phyloP scores from a whole-genome alignment of 2,113 vertebrate species.

The Scophthalmus maximus region DNA sequence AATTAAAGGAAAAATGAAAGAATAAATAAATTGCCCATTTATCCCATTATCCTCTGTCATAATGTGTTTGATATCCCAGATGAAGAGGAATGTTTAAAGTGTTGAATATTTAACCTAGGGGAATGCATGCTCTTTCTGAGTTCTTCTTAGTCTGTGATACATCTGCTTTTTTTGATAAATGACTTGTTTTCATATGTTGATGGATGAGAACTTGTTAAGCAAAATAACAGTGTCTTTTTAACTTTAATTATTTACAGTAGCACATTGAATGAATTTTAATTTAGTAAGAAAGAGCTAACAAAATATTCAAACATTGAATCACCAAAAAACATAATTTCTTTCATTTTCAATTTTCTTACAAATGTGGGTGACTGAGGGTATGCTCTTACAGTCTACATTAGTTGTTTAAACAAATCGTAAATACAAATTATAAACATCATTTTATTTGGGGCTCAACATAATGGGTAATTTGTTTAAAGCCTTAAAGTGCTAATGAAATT shows the following conservation, averaged over 20 bases:
- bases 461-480: neutral
- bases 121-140: too few relatives aligned
- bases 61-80: neutral
- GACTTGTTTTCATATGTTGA: slow-evolving; percentile 51
- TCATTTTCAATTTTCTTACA: too few relatives aligned
- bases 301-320: neutral
- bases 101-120: neutral
- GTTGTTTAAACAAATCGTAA: neutral
- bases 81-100: neutral
- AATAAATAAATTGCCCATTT: neutral
- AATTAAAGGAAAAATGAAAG: neutral
- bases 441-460: neutral
- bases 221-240: neutral
- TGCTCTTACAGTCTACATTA: neutral
- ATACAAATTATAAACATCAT: neutral
- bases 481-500: too few relatives aligned
- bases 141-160: neutral
- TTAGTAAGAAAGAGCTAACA: neutral
- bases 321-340: too few relatives aligned
- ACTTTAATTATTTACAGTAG: neutral
- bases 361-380: neutral
- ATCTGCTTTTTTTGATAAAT: slow-evolving; percentile 24
- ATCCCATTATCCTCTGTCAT: too few relatives aligned
- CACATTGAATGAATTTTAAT: neutral
- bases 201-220: slow-evolving; percentile 61